Evolutionary conservation across 2,888 invertebrate genomes (phyloP), one percentile per base, ranked within the genome.

Genomic region (Celastrina argiolus): DNA sequence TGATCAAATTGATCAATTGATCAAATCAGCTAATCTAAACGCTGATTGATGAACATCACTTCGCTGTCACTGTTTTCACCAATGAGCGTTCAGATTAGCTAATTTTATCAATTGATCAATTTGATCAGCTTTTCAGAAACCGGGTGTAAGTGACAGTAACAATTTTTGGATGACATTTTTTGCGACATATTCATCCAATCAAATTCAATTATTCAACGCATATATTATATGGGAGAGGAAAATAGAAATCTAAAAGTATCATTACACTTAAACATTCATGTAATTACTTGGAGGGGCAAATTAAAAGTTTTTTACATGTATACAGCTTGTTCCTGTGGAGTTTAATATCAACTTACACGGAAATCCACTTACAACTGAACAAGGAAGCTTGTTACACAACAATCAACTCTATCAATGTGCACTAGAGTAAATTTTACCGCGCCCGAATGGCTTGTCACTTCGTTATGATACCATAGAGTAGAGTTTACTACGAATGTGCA

Each of bases 401-500:
- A 28, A 2, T 59, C 8, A 16, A 31, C 18, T 18, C 31, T 59
- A 31, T 18, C 31, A 10, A 34, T 1, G 59, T 18, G 16, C 8
- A 31, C 16, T 59, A 18, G 16, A 10, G 31, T 18, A 2, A 12
- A 59, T 34, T 59, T 18, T 36, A 31, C 59, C 31, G 14, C 16
- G 4, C 1, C 4, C 34, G 16, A 2, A 16, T 3, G n/a, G n/a
- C 12, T 58, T 59, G 59, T 59, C 59, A 59, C 59, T 59, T 59
- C 16, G 58, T 59, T 34, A 34, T 59, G 18, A 59, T 51, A 51
- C 51, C 45, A 45, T 58, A 58, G 58, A 8, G 8, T 63, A 41
- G n/a, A n/a, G 16, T 64, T 51, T 18, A 51, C 22, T 51, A 51
- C 64, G 42, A 69, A 63, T 65, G 39, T 58, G 56, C 63, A 63